Conservation (phyloP, 2,888 invertebrate species). For the Kryphioiulus occultus region DNA sequence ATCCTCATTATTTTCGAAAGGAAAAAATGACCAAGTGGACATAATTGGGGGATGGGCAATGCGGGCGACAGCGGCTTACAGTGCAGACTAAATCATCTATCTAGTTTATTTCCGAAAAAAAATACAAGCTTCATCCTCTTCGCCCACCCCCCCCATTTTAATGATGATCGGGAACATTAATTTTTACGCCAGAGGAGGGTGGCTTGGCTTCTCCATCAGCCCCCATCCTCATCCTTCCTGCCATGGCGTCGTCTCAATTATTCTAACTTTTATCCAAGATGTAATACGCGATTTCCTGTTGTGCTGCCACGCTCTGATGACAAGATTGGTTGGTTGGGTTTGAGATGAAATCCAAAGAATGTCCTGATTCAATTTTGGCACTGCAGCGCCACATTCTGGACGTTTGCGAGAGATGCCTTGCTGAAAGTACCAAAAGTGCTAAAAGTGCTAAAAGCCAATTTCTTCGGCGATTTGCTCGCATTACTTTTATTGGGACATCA, state of each 20-base stretch:
- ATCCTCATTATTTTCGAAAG: background rate
- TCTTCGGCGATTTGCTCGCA: background rate
- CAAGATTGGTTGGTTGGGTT: background rate
- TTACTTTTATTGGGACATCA: conserved; percentile 16
- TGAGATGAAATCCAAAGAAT: background rate
- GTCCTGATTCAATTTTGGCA: background rate
- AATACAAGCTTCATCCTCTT: background rate
- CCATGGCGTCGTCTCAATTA: background rate
- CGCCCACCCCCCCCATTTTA: background rate
- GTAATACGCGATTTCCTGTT: conserved; percentile 5
- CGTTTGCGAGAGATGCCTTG: no score
- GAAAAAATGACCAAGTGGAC: background rate
- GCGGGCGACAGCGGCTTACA: background rate
- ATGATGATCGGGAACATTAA: conserved; percentile 8
- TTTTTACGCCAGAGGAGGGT: background rate
- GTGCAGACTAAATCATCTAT: background rate
- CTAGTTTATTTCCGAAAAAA: no score
- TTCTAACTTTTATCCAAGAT: background rate
- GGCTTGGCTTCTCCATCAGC: background rate
- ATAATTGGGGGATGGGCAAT: background rate
- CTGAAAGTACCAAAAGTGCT: no score
- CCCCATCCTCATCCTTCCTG: background rate
- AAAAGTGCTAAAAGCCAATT: background rate
- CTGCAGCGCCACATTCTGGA: background rate
- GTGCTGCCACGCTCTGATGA: background rate